Evolutionary conservation across 2,797 vertebrate species (phyloP), one percentile per base, ranked within the genome.

Genomic region (Parotocinclus haroldoi): DNA sequence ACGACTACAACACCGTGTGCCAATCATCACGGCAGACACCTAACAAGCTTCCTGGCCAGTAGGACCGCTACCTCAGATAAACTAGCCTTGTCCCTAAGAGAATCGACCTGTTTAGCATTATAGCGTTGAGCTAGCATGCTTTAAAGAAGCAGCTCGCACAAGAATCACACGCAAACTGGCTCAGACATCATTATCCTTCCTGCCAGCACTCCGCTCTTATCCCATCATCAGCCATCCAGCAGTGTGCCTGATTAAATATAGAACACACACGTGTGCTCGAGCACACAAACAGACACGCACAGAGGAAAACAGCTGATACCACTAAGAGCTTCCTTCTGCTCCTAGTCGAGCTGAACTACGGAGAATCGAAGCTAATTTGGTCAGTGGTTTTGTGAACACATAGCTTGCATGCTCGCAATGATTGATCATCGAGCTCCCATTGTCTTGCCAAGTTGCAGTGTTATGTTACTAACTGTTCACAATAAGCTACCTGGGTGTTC

Each of bases 221-320:
- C 71, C 68, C 73, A 83, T 83, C 81, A 84, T 84, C 78, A 77
- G 76, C 77, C 77, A 83, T 83, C 79, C 76, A 69, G 56, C 74
- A 81, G 78, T 18, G 60, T 48, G 64, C 52, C 77, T 84, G 80
- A 83, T 84, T 82, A 81, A 79, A 88, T 83, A 82, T 78, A 83
- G 80, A 82, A 83, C 17, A 55, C 63, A 65, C 12, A 10, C 4
- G 76, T 39, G 72, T 27, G 27, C 46, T 60, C 37, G 55, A 18
- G 53, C 55, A 61, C 38, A 64, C 27, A 10, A 51, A 65, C 10
- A 55, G 51, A 65, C 12, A 6, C 4, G 76, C 44, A 73, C 38
- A 74, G 63, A 67, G 72, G 17, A 70, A 38, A 44, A 17, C 61
- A 71, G 61, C 68, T 71, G 68, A 64, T 63, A 55, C 18, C 39